Evolutionary conservation across 1,140 invertebrate species (phyloP).

Genomic region (Heterodera schachtii): DNA sequence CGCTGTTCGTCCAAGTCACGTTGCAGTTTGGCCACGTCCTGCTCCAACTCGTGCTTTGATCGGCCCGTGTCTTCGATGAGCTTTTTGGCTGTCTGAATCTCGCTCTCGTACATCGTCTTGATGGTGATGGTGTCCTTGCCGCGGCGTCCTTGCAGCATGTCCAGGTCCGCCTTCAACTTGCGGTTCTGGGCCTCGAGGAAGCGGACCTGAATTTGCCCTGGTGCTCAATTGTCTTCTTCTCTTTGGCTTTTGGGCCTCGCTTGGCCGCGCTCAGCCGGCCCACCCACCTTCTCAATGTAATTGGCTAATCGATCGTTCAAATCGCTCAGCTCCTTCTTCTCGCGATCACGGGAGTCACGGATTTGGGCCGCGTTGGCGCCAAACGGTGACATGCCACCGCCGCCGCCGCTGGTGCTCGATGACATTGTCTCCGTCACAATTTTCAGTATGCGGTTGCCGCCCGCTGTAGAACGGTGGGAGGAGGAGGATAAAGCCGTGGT

Average conservation of each 20-base stretch:
- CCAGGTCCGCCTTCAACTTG: constrained; percentile 68
- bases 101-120: constrained; percentile 69
- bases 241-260: background rate
- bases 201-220: constrained; percentile 57
- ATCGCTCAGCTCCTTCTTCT: constrained; percentile 65
- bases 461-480: constrained; percentile 27
- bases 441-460: constrained; percentile 46
- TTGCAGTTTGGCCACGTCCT: constrained; percentile 47
- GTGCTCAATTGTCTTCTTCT: background rate
- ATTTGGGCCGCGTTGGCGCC: constrained; percentile 66
- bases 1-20: constrained; percentile 57
- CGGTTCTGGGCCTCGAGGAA: constrained; percentile 70
- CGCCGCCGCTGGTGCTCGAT: constrained; percentile 25
- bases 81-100: constrained; percentile 64
- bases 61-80: constrained; percentile 59
- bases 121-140: constrained; percentile 68
- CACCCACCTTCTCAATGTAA: constrained; percentile 62
- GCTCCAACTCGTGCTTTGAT: constrained; percentile 48
- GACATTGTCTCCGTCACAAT: constrained; percentile 53
- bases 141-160: constrained; percentile 67
- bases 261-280: background rate
- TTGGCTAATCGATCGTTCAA: constrained; percentile 63
- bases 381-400: constrained; percentile 57
- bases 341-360: constrained; percentile 65
- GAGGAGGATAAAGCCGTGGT: background rate